Percentiles rank a stretch among this genome's conserved stretches.
phyloP scores from a whole-genome alignment of 2,888 invertebrate genomes.

The Apamea monoglypha region DNA sequence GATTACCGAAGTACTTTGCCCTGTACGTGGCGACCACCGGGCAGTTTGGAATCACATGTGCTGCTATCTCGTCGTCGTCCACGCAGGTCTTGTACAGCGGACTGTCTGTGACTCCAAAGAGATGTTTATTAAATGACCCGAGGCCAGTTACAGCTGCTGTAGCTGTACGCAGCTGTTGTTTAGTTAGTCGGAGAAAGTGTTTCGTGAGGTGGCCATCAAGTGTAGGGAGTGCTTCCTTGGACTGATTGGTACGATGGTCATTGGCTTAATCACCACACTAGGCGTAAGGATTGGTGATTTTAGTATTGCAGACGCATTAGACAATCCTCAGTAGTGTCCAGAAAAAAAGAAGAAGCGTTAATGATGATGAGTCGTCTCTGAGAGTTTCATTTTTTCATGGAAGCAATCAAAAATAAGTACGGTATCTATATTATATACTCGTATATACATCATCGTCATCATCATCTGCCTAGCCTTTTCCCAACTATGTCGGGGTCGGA shows the following conservation, averaged over 20 bases:
- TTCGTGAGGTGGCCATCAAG: neutral
- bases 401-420: neutral
- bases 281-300: neutral
- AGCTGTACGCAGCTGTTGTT: neutral
- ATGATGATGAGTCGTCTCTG: neutral
- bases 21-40: neutral
- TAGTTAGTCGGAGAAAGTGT: neutral
- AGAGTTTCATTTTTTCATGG: neutral
- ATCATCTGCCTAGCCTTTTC: no score
- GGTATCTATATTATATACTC: neutral
- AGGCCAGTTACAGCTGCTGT: neutral
- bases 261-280: no score
- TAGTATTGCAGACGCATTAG: neutral
- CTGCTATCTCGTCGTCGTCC: neutral
- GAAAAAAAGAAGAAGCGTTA: neutral
- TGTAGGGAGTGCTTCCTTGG: neutral
- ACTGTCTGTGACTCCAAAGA: neutral
- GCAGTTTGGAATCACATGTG: neutral
- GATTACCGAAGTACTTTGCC: neutral
- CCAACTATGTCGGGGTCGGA: no score
- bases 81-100: neutral
- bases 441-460: no score
- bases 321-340: neutral
- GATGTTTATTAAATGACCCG: neutral
- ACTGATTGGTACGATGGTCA: neutral